Base-by-base conservation (phyloP, 1,140 invertebrate genomes). In the Leptopilina boulardi region DNA sequence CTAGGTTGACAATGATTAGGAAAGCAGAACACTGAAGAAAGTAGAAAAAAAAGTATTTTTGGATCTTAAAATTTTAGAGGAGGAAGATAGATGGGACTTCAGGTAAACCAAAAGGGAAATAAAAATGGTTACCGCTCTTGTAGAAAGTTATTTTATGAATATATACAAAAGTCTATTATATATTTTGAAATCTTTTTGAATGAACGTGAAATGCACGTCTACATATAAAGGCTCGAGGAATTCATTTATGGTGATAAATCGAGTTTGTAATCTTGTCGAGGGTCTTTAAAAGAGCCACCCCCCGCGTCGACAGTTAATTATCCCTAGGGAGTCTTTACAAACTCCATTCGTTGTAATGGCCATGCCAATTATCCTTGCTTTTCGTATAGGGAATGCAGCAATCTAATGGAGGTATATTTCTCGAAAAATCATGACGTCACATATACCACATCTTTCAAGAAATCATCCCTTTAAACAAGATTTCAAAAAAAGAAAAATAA, bases 311-410 rank as follows among this genome's bases (percentile, higher is more conserved):
- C 23, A 66, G 23, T 66, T 66, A 66, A 66, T 66, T 66, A 66
- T 66, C 56, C 56, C 26, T 66, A 23, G 56, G 26, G 56, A 30
- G 56, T 66, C 26, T 66, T 66, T 30, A 66, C 11, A 66, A 66
- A 66, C 56, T 30, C 23, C 13, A 23, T 4, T 38, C 6, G 13
- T 23, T 26, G 73, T 83, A 77, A 84, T 80, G 42, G 72, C 51
- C 70, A 54, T 56, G 71, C 78, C 83, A 84, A 84, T 84, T 84
- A 84, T 81, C 78, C 77, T 79, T 34, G 54, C 8, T 74, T 79
- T 76, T 76, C 44, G 30, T 80, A 84, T 71, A 71, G 74, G 81
- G 79, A 76, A 72, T 70, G 30, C 78, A 80, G 80, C 23, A 81
- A 71, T 41, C 38, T n/a, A 4, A 5, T 11, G 71, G 51, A 81